Evolutionary conservation across 2,113 vertebrate species (phyloP).

Genomic region (Crotalus tigris): DNA sequence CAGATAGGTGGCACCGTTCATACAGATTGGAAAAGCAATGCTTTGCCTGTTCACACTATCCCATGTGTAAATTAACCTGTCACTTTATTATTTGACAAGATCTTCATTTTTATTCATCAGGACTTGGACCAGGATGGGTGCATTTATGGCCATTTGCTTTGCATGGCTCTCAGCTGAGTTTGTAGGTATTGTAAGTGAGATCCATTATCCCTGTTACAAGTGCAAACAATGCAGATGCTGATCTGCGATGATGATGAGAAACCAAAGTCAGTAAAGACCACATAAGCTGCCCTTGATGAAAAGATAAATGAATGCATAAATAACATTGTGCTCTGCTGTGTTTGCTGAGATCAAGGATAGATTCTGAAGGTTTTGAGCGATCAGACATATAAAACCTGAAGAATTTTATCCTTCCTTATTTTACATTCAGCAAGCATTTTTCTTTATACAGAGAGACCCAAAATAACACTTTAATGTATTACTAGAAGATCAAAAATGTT

Average conservation of each 20-base stretch:
- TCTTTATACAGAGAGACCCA: slow-evolving; percentile 72
- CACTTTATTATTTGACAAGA: slow-evolving; percentile 89
- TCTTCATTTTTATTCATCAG: slow-evolving; percentile 91
- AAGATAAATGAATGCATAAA: slow-evolving; percentile 92
- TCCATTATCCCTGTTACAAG: slow-evolving; percentile 88
- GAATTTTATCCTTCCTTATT: slow-evolving; percentile 76
- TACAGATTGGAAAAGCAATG: slow-evolving; percentile 79
- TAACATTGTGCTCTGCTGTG: slow-evolving; percentile 83
- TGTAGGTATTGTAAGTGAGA: slow-evolving; percentile 85
- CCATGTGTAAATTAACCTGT: slow-evolving; percentile 87
- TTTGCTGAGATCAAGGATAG: slow-evolving; percentile 94
- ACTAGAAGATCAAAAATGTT: slow-evolving; percentile 68
- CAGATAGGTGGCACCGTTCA: slow-evolving; percentile 98
- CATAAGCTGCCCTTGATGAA: slow-evolving; percentile 89
- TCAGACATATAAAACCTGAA: slow-evolving; percentile 85
- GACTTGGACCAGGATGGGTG: slow-evolving; percentile 80
- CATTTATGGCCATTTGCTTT: slow-evolving; percentile 83
- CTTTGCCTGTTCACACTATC: slow-evolving; percentile 71
- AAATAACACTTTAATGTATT: slow-evolving; percentile 76
- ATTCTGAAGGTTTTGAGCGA: slow-evolving; percentile 90
- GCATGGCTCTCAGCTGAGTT: slow-evolving; percentile 78
- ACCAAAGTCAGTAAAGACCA: slow-evolving; percentile 86
- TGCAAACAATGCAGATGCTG: slow-evolving; percentile 82
- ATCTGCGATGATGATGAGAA: slow-evolving; percentile 80
- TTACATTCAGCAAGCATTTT: slow-evolving; percentile 75